Conservation (phyloP, 2,113 vertebrate genomes). For the Caloenas nicobarica region DNA sequence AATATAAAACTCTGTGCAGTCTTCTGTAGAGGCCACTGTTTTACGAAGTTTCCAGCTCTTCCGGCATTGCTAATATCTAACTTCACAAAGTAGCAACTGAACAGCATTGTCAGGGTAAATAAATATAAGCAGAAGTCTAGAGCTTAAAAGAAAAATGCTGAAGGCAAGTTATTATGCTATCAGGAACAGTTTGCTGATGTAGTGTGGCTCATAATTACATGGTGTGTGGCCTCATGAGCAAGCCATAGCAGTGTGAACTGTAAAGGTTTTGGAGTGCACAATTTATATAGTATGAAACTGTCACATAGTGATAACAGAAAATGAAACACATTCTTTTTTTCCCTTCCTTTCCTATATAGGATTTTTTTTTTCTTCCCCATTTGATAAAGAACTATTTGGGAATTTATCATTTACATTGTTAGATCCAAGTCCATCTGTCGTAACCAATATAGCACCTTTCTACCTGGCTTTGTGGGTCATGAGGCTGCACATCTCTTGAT, state of each 20-base stretch:
- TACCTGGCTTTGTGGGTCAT: neutral
- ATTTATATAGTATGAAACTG: neutral
- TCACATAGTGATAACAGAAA: neutral
- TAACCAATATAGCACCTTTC: neutral
- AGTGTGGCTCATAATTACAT: slow-evolving; percentile 33
- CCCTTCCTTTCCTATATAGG: neutral
- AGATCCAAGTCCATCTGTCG: neutral
- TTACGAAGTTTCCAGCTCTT: neutral
- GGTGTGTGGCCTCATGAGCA: neutral
- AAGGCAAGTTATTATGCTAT: slow-evolving; percentile 38
- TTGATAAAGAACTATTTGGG: neutral
- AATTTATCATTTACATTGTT: neutral
- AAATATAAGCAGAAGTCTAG: slow-evolving; percentile 17
- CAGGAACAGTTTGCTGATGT: slow-evolving; percentile 8
- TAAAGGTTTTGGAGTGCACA: neutral
- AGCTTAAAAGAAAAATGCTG: slow-evolving; percentile 22
- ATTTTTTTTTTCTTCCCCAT: neutral
- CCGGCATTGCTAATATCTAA: neutral
- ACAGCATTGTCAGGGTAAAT: slow-evolving; percentile 45
- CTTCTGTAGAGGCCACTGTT: neutral
- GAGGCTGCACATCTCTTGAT: neutral
- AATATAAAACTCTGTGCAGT: neutral
- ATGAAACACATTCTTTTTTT: neutral
- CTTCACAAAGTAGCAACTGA: neutral
- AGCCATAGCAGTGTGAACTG: neutral